Evolutionary conservation across 1,140 invertebrate species (phyloP).

Genomic region (Drosophila albomicans): DNA sequence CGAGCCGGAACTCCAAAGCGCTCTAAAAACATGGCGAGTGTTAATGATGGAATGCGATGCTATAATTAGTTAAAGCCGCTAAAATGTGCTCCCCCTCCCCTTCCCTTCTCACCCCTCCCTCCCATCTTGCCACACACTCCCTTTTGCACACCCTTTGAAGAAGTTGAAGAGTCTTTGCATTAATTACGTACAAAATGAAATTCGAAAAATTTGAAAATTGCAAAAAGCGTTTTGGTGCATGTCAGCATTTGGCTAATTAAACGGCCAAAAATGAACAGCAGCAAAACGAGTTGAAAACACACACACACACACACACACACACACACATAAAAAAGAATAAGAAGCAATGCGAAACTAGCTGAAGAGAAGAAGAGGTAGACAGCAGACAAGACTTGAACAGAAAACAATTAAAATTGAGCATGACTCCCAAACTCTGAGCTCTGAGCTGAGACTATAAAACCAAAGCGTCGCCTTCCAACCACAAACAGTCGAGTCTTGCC

Average conservation of each 20-base stretch:
- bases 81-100: conserved; percentile 40
- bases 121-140: conserved; percentile 13
- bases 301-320: not conserved
- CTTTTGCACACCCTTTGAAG: not conserved
- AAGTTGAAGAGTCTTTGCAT: conserved; percentile 1
- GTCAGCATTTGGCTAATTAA: conserved; percentile 74
- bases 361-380: conserved; percentile 16
- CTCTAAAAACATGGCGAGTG: conserved; percentile 1
- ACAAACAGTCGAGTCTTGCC: conserved; percentile 54
- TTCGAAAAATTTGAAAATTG: conserved; percentile 50
- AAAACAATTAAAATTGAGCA: conserved; percentile 75
- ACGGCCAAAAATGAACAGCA: conserved; percentile 37
- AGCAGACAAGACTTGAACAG: conserved; percentile 49
- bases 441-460: conserved; percentile 60
- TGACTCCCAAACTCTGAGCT: conserved; percentile 21
- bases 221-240: conserved; percentile 58
- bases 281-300: not conserved
- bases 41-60: conserved; percentile 60
- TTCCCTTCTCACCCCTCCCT: conserved; percentile 2
- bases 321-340: conserved; percentile 15
- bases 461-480: conserved; percentile 42
- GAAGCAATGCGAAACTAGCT: conserved; percentile 22
- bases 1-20: conserved; percentile 73
- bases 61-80: conserved; percentile 71
- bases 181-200: conserved; percentile 28